Evolutionary conservation across 2,888 invertebrate species (phyloP).

Genomic region (Kryphioiulus occultus): DNA sequence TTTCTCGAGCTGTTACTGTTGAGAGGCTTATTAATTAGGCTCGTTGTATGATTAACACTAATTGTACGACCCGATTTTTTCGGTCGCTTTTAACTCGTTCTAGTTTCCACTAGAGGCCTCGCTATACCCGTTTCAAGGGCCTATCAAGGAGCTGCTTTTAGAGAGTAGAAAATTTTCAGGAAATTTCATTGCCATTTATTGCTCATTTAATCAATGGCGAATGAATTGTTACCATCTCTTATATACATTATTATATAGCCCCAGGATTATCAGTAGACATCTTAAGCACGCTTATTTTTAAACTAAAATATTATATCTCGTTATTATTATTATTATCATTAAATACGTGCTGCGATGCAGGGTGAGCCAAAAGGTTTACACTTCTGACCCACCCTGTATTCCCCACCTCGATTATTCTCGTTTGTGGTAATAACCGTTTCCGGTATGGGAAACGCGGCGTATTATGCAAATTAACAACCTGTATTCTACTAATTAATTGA

Average conservation of each 20-base stretch:
- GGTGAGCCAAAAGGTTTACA: too few species aligned
- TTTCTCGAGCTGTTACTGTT: conserved; percentile 36
- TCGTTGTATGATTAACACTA: not conserved
- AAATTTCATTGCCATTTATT: not conserved
- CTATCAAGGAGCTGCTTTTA: conserved; percentile 10
- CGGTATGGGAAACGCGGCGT: too few species aligned
- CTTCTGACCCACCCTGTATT: too few species aligned
- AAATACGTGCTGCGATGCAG: too few species aligned
- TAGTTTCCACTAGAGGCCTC: conserved; percentile 20
- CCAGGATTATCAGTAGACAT: not conserved
- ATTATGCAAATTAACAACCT: too few species aligned
- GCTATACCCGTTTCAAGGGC: not conserved
- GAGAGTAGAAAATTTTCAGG: not conserved
- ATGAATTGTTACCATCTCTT: not conserved
- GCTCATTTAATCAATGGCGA: conserved; percentile 29
- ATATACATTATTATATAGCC: not conserved
- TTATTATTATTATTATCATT: not conserved
- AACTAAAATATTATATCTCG: not conserved
- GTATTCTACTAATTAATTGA: too few species aligned
- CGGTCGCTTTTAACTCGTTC: not conserved
- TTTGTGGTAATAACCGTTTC: too few species aligned
- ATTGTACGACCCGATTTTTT: not conserved
- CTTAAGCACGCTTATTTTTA: not conserved
- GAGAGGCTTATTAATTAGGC: conserved; percentile 14
- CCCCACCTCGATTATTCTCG: too few species aligned